Evolutionary conservation across 2,113 vertebrate genomes (phyloP).

Genomic region (Archocentrus centrarchus): DNA sequence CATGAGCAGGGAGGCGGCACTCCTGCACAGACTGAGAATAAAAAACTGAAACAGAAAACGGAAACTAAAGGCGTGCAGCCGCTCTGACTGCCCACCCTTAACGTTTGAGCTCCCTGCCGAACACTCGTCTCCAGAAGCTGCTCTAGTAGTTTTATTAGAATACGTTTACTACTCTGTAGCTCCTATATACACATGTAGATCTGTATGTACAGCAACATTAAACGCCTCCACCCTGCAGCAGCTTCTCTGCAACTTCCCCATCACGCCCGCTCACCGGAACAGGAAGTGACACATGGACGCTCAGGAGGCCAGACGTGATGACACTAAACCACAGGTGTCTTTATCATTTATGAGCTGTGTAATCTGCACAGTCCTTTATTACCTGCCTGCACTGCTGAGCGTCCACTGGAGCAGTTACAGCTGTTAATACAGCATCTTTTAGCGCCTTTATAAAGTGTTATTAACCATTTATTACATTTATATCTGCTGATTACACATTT

Average conservation of each 20-base stretch:
- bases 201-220: conserved; percentile 14
- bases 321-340: neutral
- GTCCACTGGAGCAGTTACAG: neutral
- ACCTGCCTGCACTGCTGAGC: neutral
- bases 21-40: neutral
- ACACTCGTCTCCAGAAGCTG: neutral
- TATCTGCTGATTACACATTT: neutral
- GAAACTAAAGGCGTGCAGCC: conserved; percentile 13
- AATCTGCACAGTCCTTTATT: too few species aligned
- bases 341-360: too few species aligned
- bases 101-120: conserved; percentile 48
- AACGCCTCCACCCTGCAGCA: neutral
- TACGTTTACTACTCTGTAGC: conserved; percentile 35
- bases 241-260: conserved; percentile 2
- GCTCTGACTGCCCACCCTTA: conserved; percentile 16
- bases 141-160: conserved; percentile 27
- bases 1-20: neutral
- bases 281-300: neutral
- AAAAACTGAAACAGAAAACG: neutral
- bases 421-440: too few species aligned
- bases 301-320: neutral
- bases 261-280: neutral
- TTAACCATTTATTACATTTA: neutral
- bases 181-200: conserved; percentile 51
- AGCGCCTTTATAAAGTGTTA: conserved; percentile 7